Conservation (phyloP, 2,888 invertebrate genomes). For the Ametastegia equiseti region DNA sequence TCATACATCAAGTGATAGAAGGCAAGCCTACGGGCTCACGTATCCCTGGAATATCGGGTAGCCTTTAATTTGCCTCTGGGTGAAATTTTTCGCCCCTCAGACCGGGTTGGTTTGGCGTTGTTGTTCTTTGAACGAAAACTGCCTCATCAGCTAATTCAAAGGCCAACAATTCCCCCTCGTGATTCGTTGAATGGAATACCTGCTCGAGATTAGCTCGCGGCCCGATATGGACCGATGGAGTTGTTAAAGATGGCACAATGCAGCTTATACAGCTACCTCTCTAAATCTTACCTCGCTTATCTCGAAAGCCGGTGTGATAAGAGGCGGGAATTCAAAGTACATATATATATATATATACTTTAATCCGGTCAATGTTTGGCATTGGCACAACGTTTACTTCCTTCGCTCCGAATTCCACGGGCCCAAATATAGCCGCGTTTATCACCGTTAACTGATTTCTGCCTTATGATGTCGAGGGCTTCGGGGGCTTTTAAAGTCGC, state of each 20-base stretch:
- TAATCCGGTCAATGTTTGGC: not conserved
- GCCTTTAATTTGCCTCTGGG: not conserved
- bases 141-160: not conserved
- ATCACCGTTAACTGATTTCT: not conserved
- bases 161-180: not conserved
- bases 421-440: not conserved
- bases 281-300: conserved; percentile 22
- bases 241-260: conserved; percentile 11
- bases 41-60: not conserved
- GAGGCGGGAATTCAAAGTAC: conserved; percentile 20
- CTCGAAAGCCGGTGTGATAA: conserved; percentile 17
- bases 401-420: not conserved
- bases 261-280: not conserved
- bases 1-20: conserved; percentile 22
- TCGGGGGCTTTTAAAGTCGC: no score
- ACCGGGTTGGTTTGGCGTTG: not conserved
- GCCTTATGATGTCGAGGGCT: no score
- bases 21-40: not conserved
- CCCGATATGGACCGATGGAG: conserved; percentile 15
- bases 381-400: not conserved
- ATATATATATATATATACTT: no score
- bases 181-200: not conserved
- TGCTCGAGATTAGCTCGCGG: not conserved
- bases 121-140: not conserved
- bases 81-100: not conserved